A percentile compares a stretch with the other conserved stretches of the same genome.
phyloP scores from a whole-genome alignment of 2,797 vertebrate genomes.

The Mallotus villosus region DNA sequence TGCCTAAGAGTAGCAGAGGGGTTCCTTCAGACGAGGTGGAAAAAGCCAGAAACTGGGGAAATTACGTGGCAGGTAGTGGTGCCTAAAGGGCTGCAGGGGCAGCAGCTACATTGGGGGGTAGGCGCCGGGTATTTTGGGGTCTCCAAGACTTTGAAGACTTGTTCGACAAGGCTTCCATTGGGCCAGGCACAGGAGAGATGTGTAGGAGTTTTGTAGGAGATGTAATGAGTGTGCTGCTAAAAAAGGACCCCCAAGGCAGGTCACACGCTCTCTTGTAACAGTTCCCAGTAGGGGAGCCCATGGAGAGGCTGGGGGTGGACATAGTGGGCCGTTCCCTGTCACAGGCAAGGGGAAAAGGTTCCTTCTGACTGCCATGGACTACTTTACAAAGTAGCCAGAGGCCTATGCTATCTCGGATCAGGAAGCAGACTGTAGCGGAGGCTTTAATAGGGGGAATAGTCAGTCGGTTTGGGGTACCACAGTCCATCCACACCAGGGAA shows the following conservation, averaged over 20 bases:
- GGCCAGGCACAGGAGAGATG: conserved; percentile 8
- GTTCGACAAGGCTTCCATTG: conserved; percentile 11
- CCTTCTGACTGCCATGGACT: conserved; percentile 11
- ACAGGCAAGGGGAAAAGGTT: neutral
- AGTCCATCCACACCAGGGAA: conserved; percentile 11
- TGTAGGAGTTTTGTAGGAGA: conserved; percentile 15
- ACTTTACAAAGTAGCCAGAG: conserved; percentile 8
- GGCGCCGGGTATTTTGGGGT: conserved; percentile 15
- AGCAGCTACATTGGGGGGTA: neutral
- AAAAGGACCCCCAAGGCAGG: conserved; percentile 8
- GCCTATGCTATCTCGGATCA: conserved; percentile 10
- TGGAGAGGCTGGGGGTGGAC: conserved; percentile 22
- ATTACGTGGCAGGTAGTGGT: conserved; percentile 22
- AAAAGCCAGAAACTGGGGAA: conserved; percentile 18
- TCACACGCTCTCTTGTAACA: conserved; percentile 14
- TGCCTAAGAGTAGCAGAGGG: neutral
- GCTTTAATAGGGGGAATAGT: conserved; percentile 12
- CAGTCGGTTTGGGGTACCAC: conserved; percentile 6
- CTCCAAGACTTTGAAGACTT: neutral
- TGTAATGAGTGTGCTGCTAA: conserved; percentile 11
- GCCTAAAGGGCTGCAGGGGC: neutral
- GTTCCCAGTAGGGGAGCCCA: neutral
- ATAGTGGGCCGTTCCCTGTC: neutral
- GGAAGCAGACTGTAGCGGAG: conserved; percentile 16
- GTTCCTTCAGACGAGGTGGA: conserved; percentile 15